phyloP scores from a whole-genome alignment of 2,797 vertebrate species.

The Falco rusticolus region DNA sequence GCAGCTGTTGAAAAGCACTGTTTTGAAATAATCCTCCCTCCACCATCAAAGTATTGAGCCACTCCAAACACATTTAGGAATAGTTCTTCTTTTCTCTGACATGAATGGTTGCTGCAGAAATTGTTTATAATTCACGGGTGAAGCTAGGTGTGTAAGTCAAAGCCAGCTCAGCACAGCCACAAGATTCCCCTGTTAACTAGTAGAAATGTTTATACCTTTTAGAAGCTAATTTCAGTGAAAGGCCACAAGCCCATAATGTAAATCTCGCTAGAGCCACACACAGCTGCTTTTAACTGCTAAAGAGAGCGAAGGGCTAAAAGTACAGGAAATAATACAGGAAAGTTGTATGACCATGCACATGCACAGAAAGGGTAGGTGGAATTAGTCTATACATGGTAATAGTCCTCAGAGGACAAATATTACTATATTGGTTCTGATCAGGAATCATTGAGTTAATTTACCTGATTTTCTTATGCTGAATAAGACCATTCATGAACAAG shows the following conservation, averaged over 20 bases:
- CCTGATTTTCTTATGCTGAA: not conserved
- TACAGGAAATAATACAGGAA: not conserved
- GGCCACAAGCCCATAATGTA: not conserved
- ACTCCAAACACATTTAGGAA: constrained; percentile 39
- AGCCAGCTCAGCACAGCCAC: not conserved
- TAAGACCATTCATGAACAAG: not conserved
- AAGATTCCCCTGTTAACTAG: not conserved
- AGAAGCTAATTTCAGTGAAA: not conserved
- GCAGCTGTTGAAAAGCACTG: constrained; percentile 43
- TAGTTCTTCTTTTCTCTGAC: not conserved
- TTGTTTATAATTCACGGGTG: not conserved
- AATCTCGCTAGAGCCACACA: not conserved
- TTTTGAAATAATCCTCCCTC: not conserved
- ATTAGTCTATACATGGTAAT: not conserved
- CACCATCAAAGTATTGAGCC: not conserved
- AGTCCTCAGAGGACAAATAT: not conserved
- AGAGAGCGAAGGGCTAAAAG: not conserved
- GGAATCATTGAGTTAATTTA: not conserved
- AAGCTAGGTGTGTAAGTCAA: constrained; percentile 14
- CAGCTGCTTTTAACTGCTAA: not conserved
- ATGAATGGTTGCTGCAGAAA: not conserved
- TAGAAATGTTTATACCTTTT: not conserved
- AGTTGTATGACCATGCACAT: not conserved
- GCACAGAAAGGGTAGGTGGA: not conserved
- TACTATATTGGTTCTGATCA: not conserved